A percentile compares a stretch with the other conserved stretches of the same genome.
phyloP scores from a whole-genome alignment of 1,140 invertebrate species.

The Coenobita brevimanus region DNA sequence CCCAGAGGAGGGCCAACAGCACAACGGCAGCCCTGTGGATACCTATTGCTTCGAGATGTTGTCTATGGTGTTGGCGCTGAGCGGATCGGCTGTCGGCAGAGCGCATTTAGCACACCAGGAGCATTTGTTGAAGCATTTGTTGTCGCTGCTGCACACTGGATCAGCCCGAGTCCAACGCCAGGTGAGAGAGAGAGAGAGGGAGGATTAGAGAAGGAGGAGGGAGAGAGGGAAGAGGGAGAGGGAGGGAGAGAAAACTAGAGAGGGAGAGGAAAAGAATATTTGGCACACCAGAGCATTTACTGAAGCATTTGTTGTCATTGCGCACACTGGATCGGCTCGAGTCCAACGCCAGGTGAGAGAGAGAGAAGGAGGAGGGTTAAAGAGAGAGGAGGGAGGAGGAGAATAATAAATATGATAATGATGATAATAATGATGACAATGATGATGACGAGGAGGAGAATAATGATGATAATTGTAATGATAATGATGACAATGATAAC shows the following conservation, averaged over 20 bases:
- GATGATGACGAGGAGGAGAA: no score
- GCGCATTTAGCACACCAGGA: slow-evolving; percentile 92
- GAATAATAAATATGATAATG: no score
- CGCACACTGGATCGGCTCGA: slow-evolving; percentile 93
- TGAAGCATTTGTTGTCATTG: slow-evolving; percentile 88
- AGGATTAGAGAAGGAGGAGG: no score
- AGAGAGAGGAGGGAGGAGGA: no score
- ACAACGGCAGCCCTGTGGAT: slow-evolving; percentile 78
- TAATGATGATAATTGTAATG: no score
- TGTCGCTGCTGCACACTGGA: slow-evolving; percentile 92
- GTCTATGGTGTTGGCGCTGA: slow-evolving; percentile 94
- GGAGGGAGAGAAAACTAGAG: no score
- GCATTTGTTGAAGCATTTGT: slow-evolving; percentile 86
- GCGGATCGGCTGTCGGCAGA: slow-evolving; percentile 91
- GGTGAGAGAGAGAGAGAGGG: slow-evolving; percentile 68
- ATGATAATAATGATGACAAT: no score
- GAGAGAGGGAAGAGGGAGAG: background rate
- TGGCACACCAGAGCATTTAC: slow-evolving; percentile 90
- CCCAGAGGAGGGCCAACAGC: slow-evolving; percentile 71
- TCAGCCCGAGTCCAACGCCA: slow-evolving; percentile 95
- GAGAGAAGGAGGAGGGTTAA: no score
- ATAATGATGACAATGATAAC: no score
- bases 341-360: slow-evolving; percentile 86
- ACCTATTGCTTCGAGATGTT: slow-evolving; percentile 98
- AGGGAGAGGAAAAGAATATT: slow-evolving; percentile 90